phyloP scores from a whole-genome alignment of 1,140 invertebrate species.

The Elymnias hypermnestra region DNA sequence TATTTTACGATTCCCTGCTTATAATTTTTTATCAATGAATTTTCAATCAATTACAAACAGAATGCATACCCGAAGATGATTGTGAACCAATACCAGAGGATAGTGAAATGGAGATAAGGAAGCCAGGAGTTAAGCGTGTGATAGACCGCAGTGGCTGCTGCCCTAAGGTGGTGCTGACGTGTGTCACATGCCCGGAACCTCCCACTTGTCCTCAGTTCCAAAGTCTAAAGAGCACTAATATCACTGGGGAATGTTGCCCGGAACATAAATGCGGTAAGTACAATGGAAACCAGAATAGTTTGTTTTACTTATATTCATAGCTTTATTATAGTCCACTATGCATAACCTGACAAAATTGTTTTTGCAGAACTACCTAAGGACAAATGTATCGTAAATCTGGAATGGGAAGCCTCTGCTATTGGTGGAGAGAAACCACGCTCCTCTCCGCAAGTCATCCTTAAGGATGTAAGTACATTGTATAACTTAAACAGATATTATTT shows the following conservation, averaged over 20 bases:
- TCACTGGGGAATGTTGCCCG: slow-evolving; percentile 79
- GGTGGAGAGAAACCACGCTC: slow-evolving; percentile 75
- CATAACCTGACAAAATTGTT: slow-evolving; percentile 10
- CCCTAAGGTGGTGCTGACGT: slow-evolving; percentile 77
- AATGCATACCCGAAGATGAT: slow-evolving; percentile 82
- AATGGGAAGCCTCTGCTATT: slow-evolving; percentile 72
- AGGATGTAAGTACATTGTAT: slow-evolving; percentile 59
- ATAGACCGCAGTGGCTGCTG: slow-evolving; percentile 83
- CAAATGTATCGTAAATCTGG: slow-evolving; percentile 80
- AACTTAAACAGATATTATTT: too few relatives aligned
- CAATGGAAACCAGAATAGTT: too few relatives aligned
- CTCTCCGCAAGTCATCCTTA: slow-evolving; percentile 58
- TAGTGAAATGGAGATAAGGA: slow-evolving; percentile 62
- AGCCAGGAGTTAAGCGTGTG: slow-evolving; percentile 78
- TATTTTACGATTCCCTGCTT: too few relatives aligned
- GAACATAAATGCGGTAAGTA: slow-evolving; percentile 79
- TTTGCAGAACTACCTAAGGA: slow-evolving; percentile 80
- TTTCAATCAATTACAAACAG: slow-evolving; percentile 55
- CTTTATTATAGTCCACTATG: too few relatives aligned
- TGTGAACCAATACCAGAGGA: slow-evolving; percentile 75
- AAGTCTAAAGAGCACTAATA: slow-evolving; percentile 57
- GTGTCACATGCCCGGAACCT: slow-evolving; percentile 78
- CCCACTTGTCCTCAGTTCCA: slow-evolving; percentile 79
- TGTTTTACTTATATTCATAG: not conserved
- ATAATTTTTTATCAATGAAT: too few relatives aligned